Conservation (phyloP, 1,140 invertebrate species). For the Papilio xuthus region DNA sequence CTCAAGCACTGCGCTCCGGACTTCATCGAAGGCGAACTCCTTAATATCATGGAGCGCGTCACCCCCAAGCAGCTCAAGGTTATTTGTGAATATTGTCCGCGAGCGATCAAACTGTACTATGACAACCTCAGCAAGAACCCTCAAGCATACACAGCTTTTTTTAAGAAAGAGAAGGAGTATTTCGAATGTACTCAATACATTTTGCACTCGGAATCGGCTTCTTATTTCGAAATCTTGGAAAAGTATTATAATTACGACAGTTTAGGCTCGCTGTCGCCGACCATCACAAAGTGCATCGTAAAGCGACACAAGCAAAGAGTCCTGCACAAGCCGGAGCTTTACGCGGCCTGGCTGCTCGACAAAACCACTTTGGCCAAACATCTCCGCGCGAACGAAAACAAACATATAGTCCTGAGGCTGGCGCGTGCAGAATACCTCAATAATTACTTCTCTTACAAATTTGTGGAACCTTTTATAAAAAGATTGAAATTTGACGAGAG, state of each 20-base stretch:
- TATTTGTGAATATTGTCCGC: conserved; percentile 52
- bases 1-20: conserved; percentile 52
- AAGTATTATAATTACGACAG: conserved; percentile 51
- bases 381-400: conserved; percentile 52
- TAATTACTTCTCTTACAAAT: conserved; percentile 55
- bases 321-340: conserved; percentile 55
- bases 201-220: conserved; percentile 52
- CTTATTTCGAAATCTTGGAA: conserved; percentile 60
- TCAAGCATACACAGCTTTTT: conserved; percentile 44
- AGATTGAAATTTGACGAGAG: conserved; percentile 52
- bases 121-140: conserved; percentile 49
- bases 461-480: conserved; percentile 61
- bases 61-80: conserved; percentile 54
- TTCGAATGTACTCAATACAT: conserved; percentile 54
- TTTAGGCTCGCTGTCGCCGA: conserved; percentile 44
- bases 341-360: conserved; percentile 54
- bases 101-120: conserved; percentile 51
- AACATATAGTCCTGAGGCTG: conserved; percentile 52
- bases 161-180: conserved; percentile 47
- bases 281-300: conserved; percentile 53
- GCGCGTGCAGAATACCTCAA: conserved; percentile 56
- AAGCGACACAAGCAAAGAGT: conserved; percentile 53
- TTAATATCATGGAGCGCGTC: conserved; percentile 52
- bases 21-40: conserved; percentile 52
- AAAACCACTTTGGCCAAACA: conserved; percentile 49